Base-by-base conservation (phyloP, 2,888 invertebrate species). In the Drosophila mayaguana region DNA sequence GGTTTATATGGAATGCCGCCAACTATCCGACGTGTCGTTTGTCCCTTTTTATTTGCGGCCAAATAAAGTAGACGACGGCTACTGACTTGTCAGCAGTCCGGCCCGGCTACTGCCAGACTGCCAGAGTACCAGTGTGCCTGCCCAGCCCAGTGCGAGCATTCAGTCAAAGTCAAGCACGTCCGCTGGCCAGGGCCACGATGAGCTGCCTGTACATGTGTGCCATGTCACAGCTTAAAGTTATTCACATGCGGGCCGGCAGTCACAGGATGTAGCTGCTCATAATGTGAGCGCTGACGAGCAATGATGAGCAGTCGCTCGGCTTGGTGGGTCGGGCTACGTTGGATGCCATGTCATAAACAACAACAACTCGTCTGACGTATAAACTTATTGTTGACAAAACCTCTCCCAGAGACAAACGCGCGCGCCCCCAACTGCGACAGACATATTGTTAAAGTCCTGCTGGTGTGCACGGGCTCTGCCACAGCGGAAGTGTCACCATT, bases 401-500 rank as follows among this genome's bases (percentile, higher is more conserved):
- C 90, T 85, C 83, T 80, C 86, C 83, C 75, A 81, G 64, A 70
- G 62, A 45, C 32, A 56, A 14, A 34, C 16, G 22, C 14, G 14
- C 3, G 14, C 45, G 43, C 48, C 45, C 61, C 40, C 36, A 59
- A 46, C 67, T 67, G 50, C 18, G 80, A 55, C 72, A 75, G 75
- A 77, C 89, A 89, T 82, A 86, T 88, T 88, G 85, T 82, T 84
- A 80, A 75, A 71, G 82, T 82, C 89, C 83, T 78, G 69, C 73
- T 76, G 87, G 56, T 69, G 73, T 69, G 77, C 67, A n/a, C n/a
- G 43, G 40, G 28, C 56, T 69, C 73, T 83, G 80, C 76, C 89
- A 79, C 88, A 88, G 82, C 83, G 85, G 91, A 91, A 89, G 90
- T 90, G 90, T 90, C 91, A 90, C 87, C 90, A 90, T 90, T 91